phyloP scores from a whole-genome alignment of 35 echinoderm and acorn worm species.

The Chiridota heheva region DNA sequence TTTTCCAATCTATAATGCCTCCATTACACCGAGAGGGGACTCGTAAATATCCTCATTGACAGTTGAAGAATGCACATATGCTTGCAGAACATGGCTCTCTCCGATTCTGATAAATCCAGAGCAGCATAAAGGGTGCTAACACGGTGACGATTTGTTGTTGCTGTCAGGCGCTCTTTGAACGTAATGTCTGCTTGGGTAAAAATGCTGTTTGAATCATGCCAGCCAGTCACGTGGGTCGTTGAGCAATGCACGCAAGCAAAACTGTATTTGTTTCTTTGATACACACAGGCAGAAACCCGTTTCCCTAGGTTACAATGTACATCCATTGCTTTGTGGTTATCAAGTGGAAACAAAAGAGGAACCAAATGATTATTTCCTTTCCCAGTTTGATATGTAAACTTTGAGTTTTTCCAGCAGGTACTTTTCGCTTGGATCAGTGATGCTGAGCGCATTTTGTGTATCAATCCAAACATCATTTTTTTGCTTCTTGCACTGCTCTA shows the following conservation, averaged over 20 bases:
- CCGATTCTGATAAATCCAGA: slow-evolving; percentile 2
- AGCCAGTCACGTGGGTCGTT: slow-evolving; percentile 38
- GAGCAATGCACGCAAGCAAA: slow-evolving; percentile 43
- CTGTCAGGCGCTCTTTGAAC: not conserved
- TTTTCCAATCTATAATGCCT: not conserved
- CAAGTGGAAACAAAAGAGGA: slow-evolving; percentile 45
- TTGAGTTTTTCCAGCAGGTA: slow-evolving; percentile 17
- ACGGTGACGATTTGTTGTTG: slow-evolving; percentile 1
- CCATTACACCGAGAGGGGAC: slow-evolving; percentile 10
- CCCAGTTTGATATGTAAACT: slow-evolving; percentile 53
- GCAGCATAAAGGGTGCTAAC: slow-evolving; percentile 13
- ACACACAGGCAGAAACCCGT: slow-evolving; percentile 20
- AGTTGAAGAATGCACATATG: not conserved
- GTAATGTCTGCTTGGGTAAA: not conserved
- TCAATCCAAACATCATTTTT: slow-evolving; percentile 56
- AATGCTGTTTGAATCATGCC: slow-evolving; percentile 50
- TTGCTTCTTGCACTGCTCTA: slow-evolving; percentile 67
- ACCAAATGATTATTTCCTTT: slow-evolving; percentile 68
- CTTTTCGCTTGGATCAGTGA: slow-evolving; percentile 16
- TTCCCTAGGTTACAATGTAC: not conserved
- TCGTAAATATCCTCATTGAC: not conserved
- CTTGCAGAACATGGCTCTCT: not conserved
- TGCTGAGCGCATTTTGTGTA: slow-evolving; percentile 9
- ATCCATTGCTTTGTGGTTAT: slow-evolving; percentile 44
- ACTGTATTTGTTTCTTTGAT: slow-evolving; percentile 29